Percentiles rank a stretch among this genome's conserved stretches.
These are phyloP conservation scores for Boloria selene DNA, from an alignment of 2,888 invertebrate genomes.

Conservation along the genomic window DNA sequence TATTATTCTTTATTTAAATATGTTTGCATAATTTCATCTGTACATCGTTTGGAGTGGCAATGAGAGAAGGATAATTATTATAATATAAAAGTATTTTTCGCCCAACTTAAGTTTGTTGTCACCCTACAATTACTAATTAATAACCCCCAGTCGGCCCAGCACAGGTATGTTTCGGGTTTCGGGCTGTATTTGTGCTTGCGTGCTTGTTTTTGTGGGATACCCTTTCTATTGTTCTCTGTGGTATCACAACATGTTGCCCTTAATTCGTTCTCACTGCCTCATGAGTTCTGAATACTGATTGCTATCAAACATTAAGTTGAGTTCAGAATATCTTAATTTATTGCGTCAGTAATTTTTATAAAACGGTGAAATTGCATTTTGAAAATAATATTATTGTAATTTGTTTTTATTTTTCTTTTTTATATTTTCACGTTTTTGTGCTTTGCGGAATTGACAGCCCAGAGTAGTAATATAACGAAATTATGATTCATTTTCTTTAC, in stretches of 20 bases:
- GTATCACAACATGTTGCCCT: constrained; percentile 75
- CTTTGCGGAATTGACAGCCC: no score
- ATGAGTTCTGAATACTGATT: constrained; percentile 76
- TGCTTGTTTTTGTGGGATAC: constrained; percentile 66
- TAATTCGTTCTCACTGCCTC: constrained; percentile 77
- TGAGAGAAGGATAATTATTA: not conserved
- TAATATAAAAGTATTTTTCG: constrained; percentile 11
- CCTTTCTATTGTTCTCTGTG: constrained; percentile 76
- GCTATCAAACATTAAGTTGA: constrained; percentile 39
- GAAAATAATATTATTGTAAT: constrained; percentile 1
- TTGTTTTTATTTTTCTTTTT: not conserved
- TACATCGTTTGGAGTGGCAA: not conserved
- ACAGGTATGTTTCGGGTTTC: constrained; percentile 55
- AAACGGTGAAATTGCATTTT: constrained; percentile 1
- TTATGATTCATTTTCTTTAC: no score
- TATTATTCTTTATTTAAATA: not conserved
- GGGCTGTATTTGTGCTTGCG: constrained; percentile 63
- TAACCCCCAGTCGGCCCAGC: constrained; percentile 57
- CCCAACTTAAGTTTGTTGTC: constrained; percentile 50
- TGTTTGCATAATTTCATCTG: not conserved
- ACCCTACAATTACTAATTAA: constrained; percentile 77
- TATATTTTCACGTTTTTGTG: not conserved
- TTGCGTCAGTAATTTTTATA: constrained; percentile 28
- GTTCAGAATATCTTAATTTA: constrained; percentile 39
- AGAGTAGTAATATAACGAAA: no score